Conservation (phyloP, 2,888 invertebrate genomes). For the Eristalis pertinax region DNA sequence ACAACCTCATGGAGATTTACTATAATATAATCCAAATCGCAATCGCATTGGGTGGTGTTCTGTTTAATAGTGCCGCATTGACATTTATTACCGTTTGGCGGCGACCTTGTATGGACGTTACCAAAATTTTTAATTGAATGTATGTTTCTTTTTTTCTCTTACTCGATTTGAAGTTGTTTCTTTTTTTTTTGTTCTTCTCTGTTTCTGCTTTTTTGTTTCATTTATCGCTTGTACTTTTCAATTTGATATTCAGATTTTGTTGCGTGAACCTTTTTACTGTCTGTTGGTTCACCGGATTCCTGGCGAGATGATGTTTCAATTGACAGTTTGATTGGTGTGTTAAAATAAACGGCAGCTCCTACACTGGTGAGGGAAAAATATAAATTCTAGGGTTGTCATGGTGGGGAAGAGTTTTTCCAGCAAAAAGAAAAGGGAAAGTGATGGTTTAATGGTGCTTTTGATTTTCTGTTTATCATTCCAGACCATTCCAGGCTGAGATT, state of each 20-base stretch:
- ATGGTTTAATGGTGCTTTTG: background rate
- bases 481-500: background rate
- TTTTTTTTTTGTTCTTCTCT: background rate
- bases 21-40: background rate
- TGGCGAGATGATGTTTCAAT: background rate
- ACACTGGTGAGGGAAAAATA: background rate
- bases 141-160: background rate
- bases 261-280: background rate
- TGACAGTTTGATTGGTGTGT: background rate
- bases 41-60: background rate
- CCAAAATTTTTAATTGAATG: constrained; percentile 13
- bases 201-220: background rate
- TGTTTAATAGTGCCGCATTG: constrained; percentile 15
- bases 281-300: background rate
- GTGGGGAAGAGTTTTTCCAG: background rate
- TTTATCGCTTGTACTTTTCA: background rate
- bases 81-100: constrained; percentile 24
- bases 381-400: background rate
- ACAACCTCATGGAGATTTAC: background rate
- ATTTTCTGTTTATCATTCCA: background rate
- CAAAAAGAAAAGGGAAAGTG: background rate
- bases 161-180: background rate
- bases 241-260: background rate
- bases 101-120: constrained; percentile 15
- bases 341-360: background rate